Evolutionary conservation across 1,140 invertebrate genomes (phyloP).

Genomic region (Pristionchus pacificus): DNA sequence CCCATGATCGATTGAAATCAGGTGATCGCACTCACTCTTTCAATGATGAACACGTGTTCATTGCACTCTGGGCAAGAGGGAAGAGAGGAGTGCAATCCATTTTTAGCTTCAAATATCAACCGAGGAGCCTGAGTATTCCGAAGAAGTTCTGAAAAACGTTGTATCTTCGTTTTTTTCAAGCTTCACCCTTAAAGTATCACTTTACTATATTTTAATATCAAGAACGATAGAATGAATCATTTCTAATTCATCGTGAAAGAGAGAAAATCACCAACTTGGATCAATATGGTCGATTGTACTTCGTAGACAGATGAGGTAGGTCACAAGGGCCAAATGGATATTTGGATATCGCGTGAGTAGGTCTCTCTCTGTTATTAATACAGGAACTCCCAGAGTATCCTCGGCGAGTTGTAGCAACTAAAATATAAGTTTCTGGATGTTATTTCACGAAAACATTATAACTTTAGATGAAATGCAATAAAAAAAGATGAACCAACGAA

Average conservation of each 20-base stretch:
- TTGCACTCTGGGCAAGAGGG: conserved; percentile 7
- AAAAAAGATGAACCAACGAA: conserved; percentile 1
- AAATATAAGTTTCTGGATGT: conserved; percentile 2
- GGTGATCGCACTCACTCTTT: conserved; percentile 16
- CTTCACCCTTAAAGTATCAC: too few species aligned
- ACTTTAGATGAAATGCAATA: background rate
- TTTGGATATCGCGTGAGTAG: conserved; percentile 5
- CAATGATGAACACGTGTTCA: conserved; percentile 9
- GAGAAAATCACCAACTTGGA: conserved; percentile 1
- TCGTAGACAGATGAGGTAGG: background rate
- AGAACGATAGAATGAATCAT: too few species aligned
- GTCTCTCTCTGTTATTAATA: conserved; percentile 4
- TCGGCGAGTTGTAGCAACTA: conserved; percentile 11
- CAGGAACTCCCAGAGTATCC: conserved; percentile 8
- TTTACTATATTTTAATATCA: too few species aligned
- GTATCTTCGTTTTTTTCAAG: too few species aligned
- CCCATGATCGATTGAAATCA: too few species aligned
- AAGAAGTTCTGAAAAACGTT: background rate
- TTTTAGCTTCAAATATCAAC: conserved; percentile 11
- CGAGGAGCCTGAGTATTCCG: background rate
- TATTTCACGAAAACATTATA: background rate
- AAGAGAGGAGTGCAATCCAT: conserved; percentile 10
- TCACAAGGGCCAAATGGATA: conserved; percentile 2
- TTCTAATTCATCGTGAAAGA: too few species aligned
- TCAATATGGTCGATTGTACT: conserved; percentile 11